Evolutionary conservation across 2,888 invertebrate genomes (phyloP).

Genomic region (Drosophila algonquin): DNA sequence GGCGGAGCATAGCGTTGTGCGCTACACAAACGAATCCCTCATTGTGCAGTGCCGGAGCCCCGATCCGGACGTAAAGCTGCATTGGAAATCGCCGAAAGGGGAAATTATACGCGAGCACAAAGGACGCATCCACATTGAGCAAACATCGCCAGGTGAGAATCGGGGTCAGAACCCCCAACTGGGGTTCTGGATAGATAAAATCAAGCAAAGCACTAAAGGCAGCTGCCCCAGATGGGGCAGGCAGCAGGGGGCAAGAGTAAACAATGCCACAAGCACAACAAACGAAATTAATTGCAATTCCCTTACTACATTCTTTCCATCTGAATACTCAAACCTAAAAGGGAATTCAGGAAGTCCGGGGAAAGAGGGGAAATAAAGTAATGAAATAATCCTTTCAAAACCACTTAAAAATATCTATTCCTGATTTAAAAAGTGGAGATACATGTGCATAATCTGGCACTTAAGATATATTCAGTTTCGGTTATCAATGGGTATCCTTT

Average conservation of each 20-base stretch:
- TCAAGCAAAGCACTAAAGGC: conserved; percentile 7
- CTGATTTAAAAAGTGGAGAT: no score
- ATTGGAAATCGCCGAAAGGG: conserved; percentile 83
- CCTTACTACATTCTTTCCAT: conserved; percentile 28
- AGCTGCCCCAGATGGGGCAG: conserved; percentile 1
- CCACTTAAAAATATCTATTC: neutral
- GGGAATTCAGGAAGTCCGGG: neutral
- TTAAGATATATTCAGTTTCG: neutral
- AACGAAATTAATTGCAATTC: conserved; percentile 73
- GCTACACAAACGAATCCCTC: conserved; percentile 84
- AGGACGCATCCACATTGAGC: conserved; percentile 84
- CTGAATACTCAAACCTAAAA: neutral
- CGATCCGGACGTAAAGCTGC: conserved; percentile 75
- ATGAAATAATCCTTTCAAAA: neutral
- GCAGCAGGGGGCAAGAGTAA: conserved; percentile 10
- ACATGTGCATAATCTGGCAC: no score
- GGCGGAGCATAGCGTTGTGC: conserved; percentile 81
- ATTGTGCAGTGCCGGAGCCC: conserved; percentile 83
- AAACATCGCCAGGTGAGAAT: conserved; percentile 76
- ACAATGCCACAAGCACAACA: conserved; percentile 58
- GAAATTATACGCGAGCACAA: conserved; percentile 82
- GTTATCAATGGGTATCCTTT: neutral
- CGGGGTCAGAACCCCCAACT: neutral
- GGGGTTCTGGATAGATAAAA: conserved; percentile 14
- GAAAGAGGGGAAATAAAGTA: neutral